These are phyloP conservation scores for Steinernema carpocapsae DNA, from an alignment of 2,888 invertebrate species.

Conservation along the genomic window DNA sequence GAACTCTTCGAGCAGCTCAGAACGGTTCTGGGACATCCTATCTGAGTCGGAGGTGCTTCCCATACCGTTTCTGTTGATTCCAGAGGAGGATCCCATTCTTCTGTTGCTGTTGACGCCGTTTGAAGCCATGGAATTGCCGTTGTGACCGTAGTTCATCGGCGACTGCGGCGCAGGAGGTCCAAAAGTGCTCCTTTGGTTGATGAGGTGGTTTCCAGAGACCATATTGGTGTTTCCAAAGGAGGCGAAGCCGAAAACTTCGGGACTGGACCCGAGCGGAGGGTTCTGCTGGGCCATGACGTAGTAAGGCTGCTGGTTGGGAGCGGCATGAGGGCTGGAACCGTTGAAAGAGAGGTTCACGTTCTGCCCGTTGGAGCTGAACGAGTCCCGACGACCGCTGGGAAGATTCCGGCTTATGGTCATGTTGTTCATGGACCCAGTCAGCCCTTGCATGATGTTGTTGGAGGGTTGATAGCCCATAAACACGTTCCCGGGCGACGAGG, in stretches of 20 bases:
- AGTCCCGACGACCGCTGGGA: constrained; percentile 38
- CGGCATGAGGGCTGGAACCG: constrained; percentile 37
- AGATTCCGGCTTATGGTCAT: constrained; percentile 36
- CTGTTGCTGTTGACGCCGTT: not conserved
- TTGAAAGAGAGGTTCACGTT: constrained; percentile 35
- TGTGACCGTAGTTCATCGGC: constrained; percentile 19
- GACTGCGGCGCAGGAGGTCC: constrained; percentile 7
- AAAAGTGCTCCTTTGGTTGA: not conserved
- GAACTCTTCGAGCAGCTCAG: constrained; percentile 92
- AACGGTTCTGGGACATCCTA: constrained; percentile 73
- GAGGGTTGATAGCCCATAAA: constrained; percentile 16
- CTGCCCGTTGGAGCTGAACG: constrained; percentile 40
- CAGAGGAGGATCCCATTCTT: constrained; percentile 1
- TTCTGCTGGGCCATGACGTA: constrained; percentile 41
- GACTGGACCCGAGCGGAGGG: constrained; percentile 41
- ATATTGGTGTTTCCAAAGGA: constrained; percentile 8
- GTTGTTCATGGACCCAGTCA: constrained; percentile 41
- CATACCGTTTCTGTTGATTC: constrained; percentile 2
- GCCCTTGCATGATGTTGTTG: constrained; percentile 33
- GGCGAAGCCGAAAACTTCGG: constrained; percentile 38
- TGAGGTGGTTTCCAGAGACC: not conserved
- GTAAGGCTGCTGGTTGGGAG: constrained; percentile 37
- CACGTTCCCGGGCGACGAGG: constrained; percentile 72
- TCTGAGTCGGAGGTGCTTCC: not conserved
- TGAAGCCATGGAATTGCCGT: not conserved